These are phyloP conservation scores for Hestina assimilis DNA, from an alignment of 1,140 invertebrate species.

Conservation along the genomic window DNA sequence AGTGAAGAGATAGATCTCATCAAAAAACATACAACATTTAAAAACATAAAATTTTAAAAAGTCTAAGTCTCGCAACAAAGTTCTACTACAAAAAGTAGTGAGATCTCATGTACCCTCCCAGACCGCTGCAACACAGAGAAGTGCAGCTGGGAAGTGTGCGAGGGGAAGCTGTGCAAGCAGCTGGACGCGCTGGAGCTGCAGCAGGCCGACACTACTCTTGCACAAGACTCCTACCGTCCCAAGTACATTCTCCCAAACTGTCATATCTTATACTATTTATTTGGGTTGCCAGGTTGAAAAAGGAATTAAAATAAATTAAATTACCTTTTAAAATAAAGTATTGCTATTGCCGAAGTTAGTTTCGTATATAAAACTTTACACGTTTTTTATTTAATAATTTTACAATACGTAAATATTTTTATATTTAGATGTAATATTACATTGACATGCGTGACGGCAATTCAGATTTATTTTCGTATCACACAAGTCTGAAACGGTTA, in stretches of 20 bases:
- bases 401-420: too few relatives aligned
- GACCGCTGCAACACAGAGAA: constrained; percentile 68
- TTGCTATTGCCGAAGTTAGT: too few relatives aligned
- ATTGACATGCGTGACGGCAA: too few relatives aligned
- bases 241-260: neutral
- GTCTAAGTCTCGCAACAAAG: neutral
- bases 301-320: neutral
- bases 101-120: constrained; percentile 23
- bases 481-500: too few relatives aligned
- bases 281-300: neutral
- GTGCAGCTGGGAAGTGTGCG: constrained; percentile 69
- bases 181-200: constrained; percentile 62
- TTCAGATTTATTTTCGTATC: too few relatives aligned
- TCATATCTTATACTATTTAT: neutral
- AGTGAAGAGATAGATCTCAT: too few relatives aligned
- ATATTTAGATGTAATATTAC: too few relatives aligned
- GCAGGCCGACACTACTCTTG: constrained; percentile 43
- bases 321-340: neutral
- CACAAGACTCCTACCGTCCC: constrained; percentile 30
- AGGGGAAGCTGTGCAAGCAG: constrained; percentile 67
- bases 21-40: too few relatives aligned
- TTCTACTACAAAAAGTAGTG: neutral
- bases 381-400: too few relatives aligned
- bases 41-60: too few relatives aligned
- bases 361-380: too few relatives aligned